These are phyloP conservation scores for Sycophila texana DNA, from an alignment of 2,888 invertebrate species.

Conservation along the genomic window DNA sequence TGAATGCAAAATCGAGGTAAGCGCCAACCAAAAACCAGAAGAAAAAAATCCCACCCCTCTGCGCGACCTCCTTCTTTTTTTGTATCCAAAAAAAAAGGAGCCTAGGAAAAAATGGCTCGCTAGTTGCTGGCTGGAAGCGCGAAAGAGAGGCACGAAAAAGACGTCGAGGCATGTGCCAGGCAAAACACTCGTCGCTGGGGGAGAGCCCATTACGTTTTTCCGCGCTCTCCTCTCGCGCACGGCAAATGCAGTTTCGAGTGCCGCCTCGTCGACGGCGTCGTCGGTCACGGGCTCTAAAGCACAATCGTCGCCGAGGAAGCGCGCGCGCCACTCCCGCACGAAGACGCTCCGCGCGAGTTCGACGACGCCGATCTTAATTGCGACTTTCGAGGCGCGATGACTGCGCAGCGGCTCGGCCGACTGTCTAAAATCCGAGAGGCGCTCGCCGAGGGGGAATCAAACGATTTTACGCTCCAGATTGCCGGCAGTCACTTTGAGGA, in stretches of 20 bases:
- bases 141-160: too few species aligned
- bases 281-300: neutral
- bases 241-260: slow-evolving; percentile 9
- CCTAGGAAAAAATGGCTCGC: neutral
- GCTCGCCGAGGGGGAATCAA: slow-evolving; percentile 65
- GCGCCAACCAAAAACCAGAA: neutral
- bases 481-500: slow-evolving; percentile 42
- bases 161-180: too few species aligned
- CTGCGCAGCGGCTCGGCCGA: slow-evolving; percentile 10
- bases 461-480: slow-evolving; percentile 74
- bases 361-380: slow-evolving; percentile 29
- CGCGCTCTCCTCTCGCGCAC: neutral
- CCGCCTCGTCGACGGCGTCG: neutral
- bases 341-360: neutral
- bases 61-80: neutral
- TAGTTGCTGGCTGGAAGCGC: too few species aligned
- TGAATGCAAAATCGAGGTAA: neutral
- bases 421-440: slow-evolving; percentile 14
- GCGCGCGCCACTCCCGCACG: neutral
- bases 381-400: slow-evolving; percentile 6
- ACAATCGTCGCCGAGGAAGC: neutral
- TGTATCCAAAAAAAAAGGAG: neutral
- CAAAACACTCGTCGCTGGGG: too few species aligned
- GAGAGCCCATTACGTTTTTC: too few species aligned
- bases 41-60: neutral